phyloP scores from a whole-genome alignment of 2,113 vertebrate species.

The Edolisoma coerulescens region DNA sequence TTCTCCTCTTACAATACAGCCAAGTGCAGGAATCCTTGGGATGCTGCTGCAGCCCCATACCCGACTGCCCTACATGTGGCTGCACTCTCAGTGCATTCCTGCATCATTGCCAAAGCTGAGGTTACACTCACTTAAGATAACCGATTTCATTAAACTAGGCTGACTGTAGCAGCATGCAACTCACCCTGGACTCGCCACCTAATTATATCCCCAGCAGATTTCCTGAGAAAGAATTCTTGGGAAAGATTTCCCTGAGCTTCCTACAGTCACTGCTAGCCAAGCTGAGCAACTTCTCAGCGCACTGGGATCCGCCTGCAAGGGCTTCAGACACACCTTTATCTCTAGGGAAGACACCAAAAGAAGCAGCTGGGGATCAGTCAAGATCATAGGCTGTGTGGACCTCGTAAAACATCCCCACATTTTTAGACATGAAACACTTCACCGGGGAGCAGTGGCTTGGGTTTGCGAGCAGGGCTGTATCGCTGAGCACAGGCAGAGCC shows the following conservation, averaged over 20 bases:
- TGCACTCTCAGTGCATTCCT: neutral
- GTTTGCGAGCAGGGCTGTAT: neutral
- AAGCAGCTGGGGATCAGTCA: neutral
- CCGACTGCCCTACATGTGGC: accelerated
- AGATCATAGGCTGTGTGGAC: neutral
- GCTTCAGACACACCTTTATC: neutral
- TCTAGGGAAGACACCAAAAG: neutral
- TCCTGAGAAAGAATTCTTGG: neutral
- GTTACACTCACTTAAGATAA: neutral
- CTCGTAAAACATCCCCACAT: neutral
- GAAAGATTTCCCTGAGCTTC: neutral
- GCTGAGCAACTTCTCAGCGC: neutral
- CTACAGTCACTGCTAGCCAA: neutral
- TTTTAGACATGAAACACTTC: neutral
- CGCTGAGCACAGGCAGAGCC: neutral
- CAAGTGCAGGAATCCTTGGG: neutral
- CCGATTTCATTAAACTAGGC: neutral
- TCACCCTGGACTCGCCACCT: neutral
- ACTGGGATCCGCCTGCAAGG: neutral
- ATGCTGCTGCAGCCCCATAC: neutral
- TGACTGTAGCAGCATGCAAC: neutral
- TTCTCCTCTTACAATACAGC: neutral
- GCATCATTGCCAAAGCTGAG: neutral
- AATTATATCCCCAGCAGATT: neutral
- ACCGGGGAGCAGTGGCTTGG: neutral